Conservation (phyloP, 2,888 invertebrate genomes). For the Zaprionus lineosus region DNA sequence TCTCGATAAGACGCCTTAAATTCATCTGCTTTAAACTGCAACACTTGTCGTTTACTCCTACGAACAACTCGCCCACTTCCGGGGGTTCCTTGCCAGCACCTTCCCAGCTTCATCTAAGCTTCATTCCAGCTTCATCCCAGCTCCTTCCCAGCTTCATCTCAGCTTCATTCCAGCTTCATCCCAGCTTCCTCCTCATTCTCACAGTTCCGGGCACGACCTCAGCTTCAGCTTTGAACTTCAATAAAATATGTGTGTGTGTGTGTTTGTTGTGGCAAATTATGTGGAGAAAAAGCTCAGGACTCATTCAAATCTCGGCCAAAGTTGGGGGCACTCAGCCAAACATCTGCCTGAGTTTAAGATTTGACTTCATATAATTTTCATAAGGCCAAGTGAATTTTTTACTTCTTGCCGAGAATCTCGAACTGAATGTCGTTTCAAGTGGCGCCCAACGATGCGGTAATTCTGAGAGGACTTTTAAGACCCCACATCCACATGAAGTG, state of each 20-base stretch:
- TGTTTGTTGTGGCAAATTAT: constrained; percentile 38
- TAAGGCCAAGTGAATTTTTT: constrained; percentile 67
- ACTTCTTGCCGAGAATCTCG: constrained; percentile 45
- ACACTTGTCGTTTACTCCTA: too few species aligned
- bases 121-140: too few species aligned
- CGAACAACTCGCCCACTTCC: too few species aligned
- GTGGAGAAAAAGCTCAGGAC: constrained; percentile 41
- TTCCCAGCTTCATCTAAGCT: too few species aligned
- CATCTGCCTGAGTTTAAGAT: constrained; percentile 36
- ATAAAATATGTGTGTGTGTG: constrained; percentile 19
- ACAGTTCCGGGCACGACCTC: too few species aligned
- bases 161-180: too few species aligned
- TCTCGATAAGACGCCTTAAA: constrained; percentile 47
- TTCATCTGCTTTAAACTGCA: constrained; percentile 56
- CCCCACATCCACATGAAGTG: constrained; percentile 40
- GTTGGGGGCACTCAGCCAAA: constrained; percentile 19
- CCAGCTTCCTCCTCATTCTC: too few species aligned
- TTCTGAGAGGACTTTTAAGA: constrained; percentile 16
- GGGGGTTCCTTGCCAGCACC: too few species aligned
- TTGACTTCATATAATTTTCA: constrained; percentile 69
- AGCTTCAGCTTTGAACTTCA: too few species aligned
- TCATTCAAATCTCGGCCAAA: too few species aligned
- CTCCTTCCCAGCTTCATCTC: too few species aligned
- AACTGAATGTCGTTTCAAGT: constrained; percentile 47
- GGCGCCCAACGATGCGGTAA: constrained; percentile 31